Evolutionary conservation across 2,113 vertebrate species (phyloP).

Genomic region (Syngnathus typhle): DNA sequence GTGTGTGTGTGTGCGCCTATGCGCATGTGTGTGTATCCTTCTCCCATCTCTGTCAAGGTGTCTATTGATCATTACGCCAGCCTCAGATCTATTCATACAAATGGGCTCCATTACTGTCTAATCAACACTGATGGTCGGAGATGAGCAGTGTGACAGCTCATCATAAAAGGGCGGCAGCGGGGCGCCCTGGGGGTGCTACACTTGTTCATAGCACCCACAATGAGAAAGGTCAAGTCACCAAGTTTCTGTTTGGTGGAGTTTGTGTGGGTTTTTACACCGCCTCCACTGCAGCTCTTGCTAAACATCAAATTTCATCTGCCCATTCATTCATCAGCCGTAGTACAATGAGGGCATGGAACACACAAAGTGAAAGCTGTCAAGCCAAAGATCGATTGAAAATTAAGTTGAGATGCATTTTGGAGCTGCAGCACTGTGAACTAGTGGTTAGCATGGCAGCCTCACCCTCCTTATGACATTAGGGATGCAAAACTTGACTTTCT

Average conservation of each 20-base stretch:
- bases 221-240: constrained; percentile 24
- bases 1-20: constrained; percentile 19
- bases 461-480: not conserved
- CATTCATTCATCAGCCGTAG: constrained; percentile 1
- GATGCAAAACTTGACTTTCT: not conserved
- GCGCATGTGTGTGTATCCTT: constrained; percentile 26
- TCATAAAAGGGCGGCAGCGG: constrained; percentile 41
- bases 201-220: constrained; percentile 33
- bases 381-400: constrained; percentile 1
- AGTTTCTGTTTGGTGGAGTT: constrained; percentile 11
- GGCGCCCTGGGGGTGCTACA: constrained; percentile 31
- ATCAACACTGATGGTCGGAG: constrained; percentile 69
- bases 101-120: constrained; percentile 70
- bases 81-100: constrained; percentile 67
- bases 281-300: not conserved
- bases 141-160: constrained; percentile 68
- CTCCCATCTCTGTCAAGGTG: constrained; percentile 64
- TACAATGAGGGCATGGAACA: constrained; percentile 8
- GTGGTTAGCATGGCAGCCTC: not conserved
- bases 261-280: not conserved
- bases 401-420: constrained; percentile 4
- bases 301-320: not conserved
- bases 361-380: constrained; percentile 14
- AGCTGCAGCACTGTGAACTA: not conserved
- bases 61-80: constrained; percentile 68